phyloP scores from a whole-genome alignment of 2,888 invertebrate species.

The Drosophila ustulata region DNA sequence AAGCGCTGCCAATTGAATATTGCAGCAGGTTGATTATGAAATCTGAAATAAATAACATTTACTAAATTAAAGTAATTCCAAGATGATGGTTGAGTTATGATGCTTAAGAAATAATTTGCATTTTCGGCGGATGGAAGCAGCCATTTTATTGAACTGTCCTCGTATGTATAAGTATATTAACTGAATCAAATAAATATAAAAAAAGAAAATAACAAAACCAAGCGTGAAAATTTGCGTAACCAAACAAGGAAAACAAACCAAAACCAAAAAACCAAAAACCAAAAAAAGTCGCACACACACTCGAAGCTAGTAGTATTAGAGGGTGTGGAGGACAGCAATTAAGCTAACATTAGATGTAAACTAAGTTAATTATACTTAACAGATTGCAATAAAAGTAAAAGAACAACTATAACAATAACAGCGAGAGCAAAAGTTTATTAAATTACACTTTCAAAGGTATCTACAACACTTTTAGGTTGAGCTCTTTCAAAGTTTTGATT shows the following conservation, averaged over 20 bases:
- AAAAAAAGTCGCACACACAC: conserved; percentile 16
- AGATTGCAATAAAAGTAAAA: conserved; percentile 61
- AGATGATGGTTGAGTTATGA: not conserved
- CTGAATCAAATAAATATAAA: conserved; percentile 43
- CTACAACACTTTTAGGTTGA: conserved; percentile 34
- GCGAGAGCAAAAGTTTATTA: conserved; percentile 32
- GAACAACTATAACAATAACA: conserved; percentile 27
- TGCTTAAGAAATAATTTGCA: not conserved
- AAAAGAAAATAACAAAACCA: conserved; percentile 35
- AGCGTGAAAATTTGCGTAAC: conserved; percentile 78
- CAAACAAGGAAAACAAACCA: conserved; percentile 70
- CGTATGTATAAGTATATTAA: conserved; percentile 38
- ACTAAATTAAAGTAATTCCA: not conserved
- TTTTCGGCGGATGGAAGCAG: not conserved
- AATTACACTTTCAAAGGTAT: conserved; percentile 39
- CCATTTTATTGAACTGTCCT: conserved; percentile 35
- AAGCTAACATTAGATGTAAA: conserved; percentile 78
- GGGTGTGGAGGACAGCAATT: conserved; percentile 60
- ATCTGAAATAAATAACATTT: not conserved
- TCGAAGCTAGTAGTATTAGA: conserved; percentile 15
- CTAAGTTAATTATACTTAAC: conserved; percentile 76
- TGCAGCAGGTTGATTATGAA: not conserved
- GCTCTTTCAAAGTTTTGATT: conserved; percentile 3
- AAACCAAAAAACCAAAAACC: conserved; percentile 32
- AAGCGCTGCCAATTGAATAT: not conserved